Evolutionary conservation across 2,888 invertebrate species (phyloP).

Genomic region (Euspilapteryx auroguttella): DNA sequence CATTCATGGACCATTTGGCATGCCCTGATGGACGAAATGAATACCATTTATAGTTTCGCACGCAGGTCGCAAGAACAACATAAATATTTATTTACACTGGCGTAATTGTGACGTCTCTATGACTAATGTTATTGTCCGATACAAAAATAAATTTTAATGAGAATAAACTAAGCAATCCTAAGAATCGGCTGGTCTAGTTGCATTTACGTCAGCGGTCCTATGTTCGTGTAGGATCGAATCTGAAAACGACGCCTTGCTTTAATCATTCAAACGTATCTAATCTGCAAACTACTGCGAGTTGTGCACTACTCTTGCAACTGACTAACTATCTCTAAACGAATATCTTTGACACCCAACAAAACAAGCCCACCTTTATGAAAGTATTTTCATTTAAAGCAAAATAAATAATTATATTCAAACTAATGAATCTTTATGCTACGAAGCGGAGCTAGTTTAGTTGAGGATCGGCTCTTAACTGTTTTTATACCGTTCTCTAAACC

Average conservation of each 20-base stretch:
- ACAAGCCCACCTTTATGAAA: no score
- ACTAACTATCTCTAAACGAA: no score
- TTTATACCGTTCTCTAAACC: no score
- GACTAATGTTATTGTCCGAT: constrained; percentile 15
- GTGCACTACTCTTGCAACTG: neutral
- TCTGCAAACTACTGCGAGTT: no score
- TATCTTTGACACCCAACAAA: constrained; percentile 1
- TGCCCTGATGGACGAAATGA: constrained; percentile 46
- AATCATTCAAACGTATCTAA: no score
- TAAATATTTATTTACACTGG: constrained; percentile 23
- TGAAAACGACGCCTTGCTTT: constrained; percentile 29
- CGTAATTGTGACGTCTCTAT: constrained; percentile 23
- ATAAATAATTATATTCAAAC: constrained; percentile 1
- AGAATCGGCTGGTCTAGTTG: constrained; percentile 21
- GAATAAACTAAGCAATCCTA: no score
- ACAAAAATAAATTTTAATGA: constrained; percentile 23
- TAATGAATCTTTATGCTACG: neutral
- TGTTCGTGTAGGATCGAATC: constrained; percentile 35
- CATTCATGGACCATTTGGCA: constrained; percentile 18
- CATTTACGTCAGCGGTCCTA: constrained; percentile 23
- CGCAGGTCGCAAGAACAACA: constrained; percentile 9
- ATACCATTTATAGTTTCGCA: constrained; percentile 23
- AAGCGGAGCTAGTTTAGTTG: no score
- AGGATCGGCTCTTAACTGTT: no score
- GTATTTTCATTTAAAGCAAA: no score